These are phyloP conservation scores for Pagetopsis macropterus DNA, from an alignment of 2,797 vertebrate species.

Conservation along the genomic window DNA sequence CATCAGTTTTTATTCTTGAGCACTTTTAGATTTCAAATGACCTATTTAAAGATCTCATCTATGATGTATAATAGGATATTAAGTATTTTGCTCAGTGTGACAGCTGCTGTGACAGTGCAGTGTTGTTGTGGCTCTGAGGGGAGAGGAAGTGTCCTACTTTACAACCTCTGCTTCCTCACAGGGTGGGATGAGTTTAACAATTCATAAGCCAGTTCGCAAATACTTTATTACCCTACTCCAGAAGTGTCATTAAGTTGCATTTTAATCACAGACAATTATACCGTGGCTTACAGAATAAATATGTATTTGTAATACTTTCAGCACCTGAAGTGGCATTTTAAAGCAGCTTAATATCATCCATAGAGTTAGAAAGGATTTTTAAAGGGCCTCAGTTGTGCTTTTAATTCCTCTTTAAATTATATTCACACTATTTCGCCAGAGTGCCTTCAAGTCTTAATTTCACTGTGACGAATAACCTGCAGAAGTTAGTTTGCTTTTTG, in stretches of 20 bases:
- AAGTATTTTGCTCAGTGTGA: constrained; percentile 54
- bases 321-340: constrained; percentile 36
- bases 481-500: background rate
- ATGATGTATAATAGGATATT: constrained; percentile 28
- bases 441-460: constrained; percentile 18
- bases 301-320: constrained; percentile 19
- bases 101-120: constrained; percentile 51
- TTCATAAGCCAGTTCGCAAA: constrained; percentile 50
- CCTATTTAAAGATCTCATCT: constrained; percentile 14
- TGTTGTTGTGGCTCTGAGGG: constrained; percentile 57
- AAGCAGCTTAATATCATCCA: constrained; percentile 11
- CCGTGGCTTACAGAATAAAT: constrained; percentile 14
- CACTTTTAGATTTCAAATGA: background rate
- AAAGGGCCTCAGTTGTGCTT: constrained; percentile 17
- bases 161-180: constrained; percentile 53
- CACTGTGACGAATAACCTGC: background rate
- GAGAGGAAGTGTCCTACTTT: constrained; percentile 72
- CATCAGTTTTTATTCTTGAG: background rate
- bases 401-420: constrained; percentile 43
- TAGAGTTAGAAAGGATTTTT: background rate
- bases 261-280: constrained; percentile 39
- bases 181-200: constrained; percentile 53
- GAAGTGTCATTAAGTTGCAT: constrained; percentile 50
- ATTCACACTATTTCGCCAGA: background rate
- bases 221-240: constrained; percentile 18